Conservation (phyloP, 2,888 invertebrate species). For the Girardia tigrina region DNA sequence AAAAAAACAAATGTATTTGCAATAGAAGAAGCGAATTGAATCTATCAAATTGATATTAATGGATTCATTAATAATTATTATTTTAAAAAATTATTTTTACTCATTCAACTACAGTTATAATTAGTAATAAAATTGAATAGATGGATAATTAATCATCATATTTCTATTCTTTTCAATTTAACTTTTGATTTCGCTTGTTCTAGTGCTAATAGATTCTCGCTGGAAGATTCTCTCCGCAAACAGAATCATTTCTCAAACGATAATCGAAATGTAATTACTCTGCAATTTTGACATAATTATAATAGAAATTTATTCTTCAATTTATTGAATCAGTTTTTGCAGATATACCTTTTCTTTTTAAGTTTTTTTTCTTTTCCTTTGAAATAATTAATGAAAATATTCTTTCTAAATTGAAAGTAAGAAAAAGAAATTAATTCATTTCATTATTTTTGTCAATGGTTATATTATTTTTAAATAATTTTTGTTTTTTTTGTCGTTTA, state of each 20-base stretch:
- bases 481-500: too few relatives aligned
- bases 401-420: background rate
- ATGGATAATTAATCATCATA: background rate
- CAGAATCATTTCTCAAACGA: too few relatives aligned
- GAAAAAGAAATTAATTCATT: too few relatives aligned
- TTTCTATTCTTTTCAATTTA: slow-evolving; percentile 15
- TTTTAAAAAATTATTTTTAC: background rate
- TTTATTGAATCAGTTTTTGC: background rate
- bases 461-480: too few relatives aligned
- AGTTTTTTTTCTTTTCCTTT: background rate
- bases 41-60: slow-evolving; percentile 23
- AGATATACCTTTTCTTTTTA: background rate
- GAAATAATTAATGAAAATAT: background rate
- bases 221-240: background rate
- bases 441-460: too few relatives aligned
- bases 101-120: slow-evolving; percentile 19
- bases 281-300: background rate
- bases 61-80: slow-evolving; percentile 17
- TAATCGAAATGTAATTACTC: slow-evolving; percentile 13
- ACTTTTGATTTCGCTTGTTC: background rate
- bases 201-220: background rate
- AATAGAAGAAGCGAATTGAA: background rate
- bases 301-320: background rate
- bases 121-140: background rate
- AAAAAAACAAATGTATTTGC: background rate